Evolutionary conservation across 37 sponge, comb jelly and placozoan species (phyloP), one percentile per base, ranked within the genome.

Genomic region (Spongia lamella): DNA sequence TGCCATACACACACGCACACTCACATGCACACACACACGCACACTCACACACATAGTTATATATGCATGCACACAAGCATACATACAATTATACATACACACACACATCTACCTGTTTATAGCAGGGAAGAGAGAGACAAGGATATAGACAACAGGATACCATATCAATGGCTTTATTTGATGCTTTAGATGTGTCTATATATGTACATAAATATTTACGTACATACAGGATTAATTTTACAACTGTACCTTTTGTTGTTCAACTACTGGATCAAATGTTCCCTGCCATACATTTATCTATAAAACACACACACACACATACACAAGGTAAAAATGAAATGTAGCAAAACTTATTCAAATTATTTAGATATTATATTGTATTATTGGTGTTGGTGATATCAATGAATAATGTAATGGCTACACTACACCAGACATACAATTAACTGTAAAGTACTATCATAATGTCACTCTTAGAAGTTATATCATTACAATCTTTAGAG

Each of bases 41-140:
- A n/a, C n/a, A n/a, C n/a, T n/a, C n/a, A n/a, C n/a, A n/a, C n/a
- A n/a, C n/a, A n/a, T n/a, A n/a, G n/a, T n/a, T n/a, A n/a, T n/a
- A n/a, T n/a, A n/a, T n/a, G n/a, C n/a, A n/a, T n/a, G n/a, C n/a
- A n/a, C n/a, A n/a, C n/a, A n/a, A n/a, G n/a, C n/a, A n/a, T n/a
- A n/a, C n/a, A n/a, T n/a, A n/a, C n/a, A n/a, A n/a, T n/a, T n/a
- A n/a, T n/a, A n/a, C n/a, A n/a, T n/a, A n/a, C n/a, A n/a, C n/a
- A n/a, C n/a, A n/a, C n/a, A n/a, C 55, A 15, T 19, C 52, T 31
- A 87, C 88, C 88, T 88, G 73, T 88, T 88, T 15, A 88, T 72
- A 1, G 82, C 56, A 7, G 88, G 88, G 58, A 88, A 71, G 16
- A 77, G 7, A 26, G 53, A 26, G 34, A 82, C 63, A 1, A 56